These are phyloP conservation scores for Sphyrna mokarran DNA, from an alignment of 2,113 vertebrate species.

Conservation along the genomic window DNA sequence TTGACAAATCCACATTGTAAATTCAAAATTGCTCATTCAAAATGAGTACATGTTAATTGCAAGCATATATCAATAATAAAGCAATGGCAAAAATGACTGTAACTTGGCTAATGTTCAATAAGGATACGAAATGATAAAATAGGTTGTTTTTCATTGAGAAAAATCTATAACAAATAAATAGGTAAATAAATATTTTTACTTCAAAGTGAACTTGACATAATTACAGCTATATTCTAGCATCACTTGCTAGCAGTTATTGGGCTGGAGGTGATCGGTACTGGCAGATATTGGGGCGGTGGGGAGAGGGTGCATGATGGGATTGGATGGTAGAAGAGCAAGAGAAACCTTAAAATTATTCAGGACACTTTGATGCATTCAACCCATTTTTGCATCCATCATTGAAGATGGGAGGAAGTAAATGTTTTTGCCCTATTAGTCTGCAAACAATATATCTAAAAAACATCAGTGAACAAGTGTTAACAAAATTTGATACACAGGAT, in stretches of 20 bases:
- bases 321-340: neutral
- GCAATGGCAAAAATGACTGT: neutral
- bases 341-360: neutral
- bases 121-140: too few species aligned
- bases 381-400: neutral
- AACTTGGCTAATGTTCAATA: neutral
- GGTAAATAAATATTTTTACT: neutral
- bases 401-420: too few species aligned
- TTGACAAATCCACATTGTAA: neutral
- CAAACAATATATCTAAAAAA: too few species aligned
- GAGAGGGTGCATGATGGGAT: too few species aligned
- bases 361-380: neutral
- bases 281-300: too few species aligned
- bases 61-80: neutral
- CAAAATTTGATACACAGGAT: too few species aligned
- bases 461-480: too few species aligned
- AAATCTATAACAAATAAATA: neutral
- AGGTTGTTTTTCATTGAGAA: neutral
- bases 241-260: neutral
- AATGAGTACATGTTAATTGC: neutral
- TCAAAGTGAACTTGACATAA: neutral
- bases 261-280: too few species aligned
- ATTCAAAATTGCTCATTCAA: neutral
- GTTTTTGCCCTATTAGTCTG: too few species aligned
- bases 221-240: neutral